phyloP scores from a whole-genome alignment of 2,797 vertebrate species.

The Bufotes viridis region DNA sequence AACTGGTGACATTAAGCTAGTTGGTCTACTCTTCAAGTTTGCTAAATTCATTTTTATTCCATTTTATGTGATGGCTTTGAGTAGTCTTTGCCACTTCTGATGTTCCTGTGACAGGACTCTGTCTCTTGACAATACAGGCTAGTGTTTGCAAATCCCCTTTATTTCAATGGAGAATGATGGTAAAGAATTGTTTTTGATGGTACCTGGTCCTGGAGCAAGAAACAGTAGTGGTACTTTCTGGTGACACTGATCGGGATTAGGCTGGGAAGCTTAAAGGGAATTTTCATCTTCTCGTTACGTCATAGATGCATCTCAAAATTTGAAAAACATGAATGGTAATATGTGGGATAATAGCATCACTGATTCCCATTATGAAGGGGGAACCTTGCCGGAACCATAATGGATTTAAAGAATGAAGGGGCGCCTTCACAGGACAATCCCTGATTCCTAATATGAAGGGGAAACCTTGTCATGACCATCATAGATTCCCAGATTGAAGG shows the following conservation, averaged over 20 bases:
- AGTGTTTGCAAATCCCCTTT: background rate
- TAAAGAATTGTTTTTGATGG: background rate
- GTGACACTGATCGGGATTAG: background rate
- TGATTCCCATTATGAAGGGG: background rate
- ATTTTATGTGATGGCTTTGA: background rate
- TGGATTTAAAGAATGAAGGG: background rate
- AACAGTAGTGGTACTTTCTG: background rate
- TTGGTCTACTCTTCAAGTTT: background rate
- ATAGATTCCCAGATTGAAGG: no score
- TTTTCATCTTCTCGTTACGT: no score
- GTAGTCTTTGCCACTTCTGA: background rate
- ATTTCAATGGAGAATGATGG: background rate
- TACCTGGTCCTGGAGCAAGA: background rate
- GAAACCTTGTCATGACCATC: no score
- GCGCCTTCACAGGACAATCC: background rate
- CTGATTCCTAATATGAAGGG: background rate
- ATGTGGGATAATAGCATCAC: background rate
- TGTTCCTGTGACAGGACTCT: background rate
- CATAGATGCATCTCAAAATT: no score
- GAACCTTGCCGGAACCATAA: background rate
- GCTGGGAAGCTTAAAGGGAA: no score
- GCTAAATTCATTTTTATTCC: background rate
- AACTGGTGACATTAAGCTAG: background rate
- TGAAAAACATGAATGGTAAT: no score
- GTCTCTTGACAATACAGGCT: background rate